A percentile compares a stretch with the other conserved stretches of the same genome.
phyloP scores from a whole-genome alignment of 2,888 invertebrate genomes.

The Timema cristinae region DNA sequence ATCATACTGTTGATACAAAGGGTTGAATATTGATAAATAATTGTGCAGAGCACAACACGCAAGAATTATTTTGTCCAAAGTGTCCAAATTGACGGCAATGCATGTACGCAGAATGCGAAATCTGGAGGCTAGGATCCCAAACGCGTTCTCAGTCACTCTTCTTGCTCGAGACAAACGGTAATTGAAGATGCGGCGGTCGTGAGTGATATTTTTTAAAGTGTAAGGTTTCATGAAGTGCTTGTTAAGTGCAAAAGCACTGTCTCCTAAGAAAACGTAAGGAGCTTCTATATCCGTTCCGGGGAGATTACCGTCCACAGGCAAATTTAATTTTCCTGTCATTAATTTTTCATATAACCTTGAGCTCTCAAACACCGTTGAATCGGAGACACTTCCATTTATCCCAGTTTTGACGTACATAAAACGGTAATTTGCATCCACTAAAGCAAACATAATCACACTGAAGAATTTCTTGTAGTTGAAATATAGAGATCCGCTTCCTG shows the following conservation, averaged over 20 bases:
- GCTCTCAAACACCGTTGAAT: not conserved
- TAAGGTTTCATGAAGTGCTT: constrained; percentile 11
- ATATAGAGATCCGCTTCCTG: not conserved
- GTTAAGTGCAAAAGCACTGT: constrained; percentile 9
- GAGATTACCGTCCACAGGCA: not conserved
- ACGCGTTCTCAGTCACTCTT: constrained; percentile 2
- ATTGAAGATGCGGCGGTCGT: not conserved
- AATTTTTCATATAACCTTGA: not conserved
- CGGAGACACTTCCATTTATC: not conserved
- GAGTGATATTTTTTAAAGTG: not conserved
- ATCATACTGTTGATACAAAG: not conserved
- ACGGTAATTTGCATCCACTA: constrained; percentile 3
- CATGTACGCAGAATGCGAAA: not conserved
- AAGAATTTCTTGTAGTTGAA: constrained; percentile 14
- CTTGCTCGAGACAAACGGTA: constrained; percentile 5
- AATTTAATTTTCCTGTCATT: not conserved
- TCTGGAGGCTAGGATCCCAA: constrained; percentile 5
- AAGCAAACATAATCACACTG: not conserved
- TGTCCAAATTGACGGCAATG: not conserved
- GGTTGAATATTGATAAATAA: not conserved
- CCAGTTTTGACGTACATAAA: constrained; percentile 5
- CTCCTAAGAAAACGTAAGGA: constrained; percentile 10
- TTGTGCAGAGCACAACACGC: constrained; percentile 9
- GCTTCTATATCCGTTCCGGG: not conserved
- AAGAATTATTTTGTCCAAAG: not conserved